Evolutionary conservation across 2,113 vertebrate genomes (phyloP).

Genomic region (Propithecus coquereli): DNA sequence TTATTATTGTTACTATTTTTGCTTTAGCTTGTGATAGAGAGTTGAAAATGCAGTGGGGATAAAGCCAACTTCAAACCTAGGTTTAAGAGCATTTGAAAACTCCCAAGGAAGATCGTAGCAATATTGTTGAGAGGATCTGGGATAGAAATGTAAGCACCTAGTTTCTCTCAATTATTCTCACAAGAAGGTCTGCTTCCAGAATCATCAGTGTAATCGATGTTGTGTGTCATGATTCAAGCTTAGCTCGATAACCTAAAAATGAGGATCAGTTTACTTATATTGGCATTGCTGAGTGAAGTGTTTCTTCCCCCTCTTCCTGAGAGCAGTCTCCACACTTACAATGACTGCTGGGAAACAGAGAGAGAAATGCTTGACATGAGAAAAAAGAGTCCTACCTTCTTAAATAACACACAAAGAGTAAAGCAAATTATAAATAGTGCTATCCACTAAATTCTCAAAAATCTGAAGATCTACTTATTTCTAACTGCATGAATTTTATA

Average conservation of each 20-base stretch:
- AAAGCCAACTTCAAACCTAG: neutral
- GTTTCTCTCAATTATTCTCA: neutral
- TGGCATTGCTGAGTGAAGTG: neutral
- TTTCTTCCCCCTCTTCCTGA: neutral
- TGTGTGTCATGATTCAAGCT: neutral
- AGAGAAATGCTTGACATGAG: neutral
- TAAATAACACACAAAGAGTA: neutral
- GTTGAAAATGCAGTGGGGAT: neutral
- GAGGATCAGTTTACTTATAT: neutral
- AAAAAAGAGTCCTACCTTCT: neutral
- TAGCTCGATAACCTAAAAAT: constrained; percentile 28
- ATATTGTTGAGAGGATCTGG: neutral
- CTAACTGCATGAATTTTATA: neutral
- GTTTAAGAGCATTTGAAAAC: constrained; percentile 17
- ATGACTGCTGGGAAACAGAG: neutral
- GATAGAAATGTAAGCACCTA: constrained; percentile 5
- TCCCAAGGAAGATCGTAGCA: neutral
- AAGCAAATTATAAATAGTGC: neutral
- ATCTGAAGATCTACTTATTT: neutral
- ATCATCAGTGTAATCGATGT: neutral
- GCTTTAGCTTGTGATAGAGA: neutral
- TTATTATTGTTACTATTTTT: too few relatives aligned
- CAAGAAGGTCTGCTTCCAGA: constrained; percentile 20
- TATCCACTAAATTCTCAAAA: neutral
- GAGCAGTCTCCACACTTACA: neutral